Percentiles rank a stretch among this genome's conserved stretches.
Conservation (phyloP, 1,140 invertebrate species). For the Caenorhabditis remanei region DNA sequence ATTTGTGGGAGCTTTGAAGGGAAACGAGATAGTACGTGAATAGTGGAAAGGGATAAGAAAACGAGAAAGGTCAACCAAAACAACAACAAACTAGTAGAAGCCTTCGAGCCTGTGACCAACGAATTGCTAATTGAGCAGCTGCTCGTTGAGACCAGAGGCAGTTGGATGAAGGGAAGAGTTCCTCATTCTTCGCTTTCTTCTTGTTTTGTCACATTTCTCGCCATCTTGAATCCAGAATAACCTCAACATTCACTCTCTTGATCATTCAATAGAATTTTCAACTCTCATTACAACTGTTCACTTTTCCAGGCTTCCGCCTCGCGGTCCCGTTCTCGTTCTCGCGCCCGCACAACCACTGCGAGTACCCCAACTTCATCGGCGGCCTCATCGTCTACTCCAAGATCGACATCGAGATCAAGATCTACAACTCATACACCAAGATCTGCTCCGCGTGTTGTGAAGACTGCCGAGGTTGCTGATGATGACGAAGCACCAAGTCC, state of each 20-base stretch:
- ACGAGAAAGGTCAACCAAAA: conserved; percentile 23
- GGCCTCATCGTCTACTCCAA: neutral
- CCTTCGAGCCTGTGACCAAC: neutral
- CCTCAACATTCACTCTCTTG: neutral
- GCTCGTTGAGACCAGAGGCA: neutral
- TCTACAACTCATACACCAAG: neutral
- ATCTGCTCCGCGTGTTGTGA: neutral
- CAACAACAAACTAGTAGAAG: conserved; percentile 42
- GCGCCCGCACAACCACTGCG: neutral
- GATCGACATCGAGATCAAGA: neutral
- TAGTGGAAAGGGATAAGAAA: neutral
- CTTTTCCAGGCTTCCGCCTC: neutral
- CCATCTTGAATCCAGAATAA: too few relatives aligned
- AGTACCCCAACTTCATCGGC: neutral
- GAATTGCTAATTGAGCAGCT: conserved; percentile 54
- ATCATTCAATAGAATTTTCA: neutral
- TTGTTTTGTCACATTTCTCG: too few relatives aligned
- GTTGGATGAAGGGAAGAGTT: neutral
- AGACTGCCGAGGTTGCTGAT: conserved; percentile 26
- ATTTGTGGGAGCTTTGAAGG: neutral
- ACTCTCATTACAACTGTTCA: neutral
- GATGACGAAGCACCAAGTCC: neutral
- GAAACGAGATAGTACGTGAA: neutral
- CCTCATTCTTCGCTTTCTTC: neutral
- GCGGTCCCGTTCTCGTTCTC: neutral